phyloP scores from a whole-genome alignment of 1,140 invertebrate species.

The Gonatopus flavifemur region DNA sequence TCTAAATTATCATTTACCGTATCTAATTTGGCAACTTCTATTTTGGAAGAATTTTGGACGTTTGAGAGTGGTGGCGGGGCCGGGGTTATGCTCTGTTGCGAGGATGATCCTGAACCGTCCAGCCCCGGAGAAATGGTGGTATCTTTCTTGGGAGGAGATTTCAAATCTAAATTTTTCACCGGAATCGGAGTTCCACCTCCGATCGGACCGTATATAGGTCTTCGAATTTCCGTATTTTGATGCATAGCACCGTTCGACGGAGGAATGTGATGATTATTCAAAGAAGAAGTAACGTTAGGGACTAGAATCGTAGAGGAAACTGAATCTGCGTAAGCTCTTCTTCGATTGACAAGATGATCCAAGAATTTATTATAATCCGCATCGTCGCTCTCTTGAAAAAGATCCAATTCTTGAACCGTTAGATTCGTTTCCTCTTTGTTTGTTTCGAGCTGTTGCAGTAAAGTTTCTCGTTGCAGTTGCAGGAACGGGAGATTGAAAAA shows the following conservation, averaged over 20 bases:
- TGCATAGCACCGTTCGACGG: conserved; percentile 30
- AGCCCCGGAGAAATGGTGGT: conserved; percentile 2
- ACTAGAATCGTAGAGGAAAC: conserved; percentile 46
- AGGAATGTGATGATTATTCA: conserved; percentile 41
- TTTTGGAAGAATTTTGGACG: conserved; percentile 16
- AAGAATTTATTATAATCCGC: conserved; percentile 87
- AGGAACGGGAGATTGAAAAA: conserved; percentile 97
- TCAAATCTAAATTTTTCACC: conserved; percentile 43
- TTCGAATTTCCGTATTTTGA: conserved; percentile 26
- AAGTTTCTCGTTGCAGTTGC: conserved; percentile 84
- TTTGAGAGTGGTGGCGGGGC: neutral
- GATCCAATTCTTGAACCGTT: conserved; percentile 82
- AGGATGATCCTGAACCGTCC: too few species aligned
- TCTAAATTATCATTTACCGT: conserved; percentile 25
- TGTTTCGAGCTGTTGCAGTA: conserved; percentile 84
- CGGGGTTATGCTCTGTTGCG: too few species aligned
- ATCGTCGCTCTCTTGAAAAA: conserved; percentile 81
- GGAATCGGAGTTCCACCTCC: conserved; percentile 57
- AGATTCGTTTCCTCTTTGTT: conserved; percentile 83
- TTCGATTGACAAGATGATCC: conserved; percentile 71
- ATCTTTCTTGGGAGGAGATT: conserved; percentile 38
- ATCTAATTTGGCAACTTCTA: conserved; percentile 11
- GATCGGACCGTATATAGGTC: conserved; percentile 48
- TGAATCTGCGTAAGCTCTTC: conserved; percentile 71
- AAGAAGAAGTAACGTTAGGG: conserved; percentile 45